A percentile compares a stretch with the other conserved stretches of the same genome.
These are phyloP conservation scores for Tineola bisselliella DNA, from an alignment of 2,888 invertebrate species.

Conservation along the genomic window DNA sequence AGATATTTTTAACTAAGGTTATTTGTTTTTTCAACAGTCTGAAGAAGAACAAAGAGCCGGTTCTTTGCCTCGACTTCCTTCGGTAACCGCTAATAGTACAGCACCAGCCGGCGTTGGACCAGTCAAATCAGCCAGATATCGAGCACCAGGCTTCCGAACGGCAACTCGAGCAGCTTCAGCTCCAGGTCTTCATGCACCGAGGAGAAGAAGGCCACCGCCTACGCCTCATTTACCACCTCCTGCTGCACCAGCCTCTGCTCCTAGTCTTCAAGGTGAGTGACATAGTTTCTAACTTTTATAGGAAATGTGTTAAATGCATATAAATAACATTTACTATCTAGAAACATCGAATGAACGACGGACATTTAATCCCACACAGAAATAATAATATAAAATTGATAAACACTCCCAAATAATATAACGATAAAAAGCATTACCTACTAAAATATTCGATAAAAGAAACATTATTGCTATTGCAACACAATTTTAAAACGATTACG, in stretches of 20 bases:
- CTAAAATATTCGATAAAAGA: not conserved
- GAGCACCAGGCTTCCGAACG: slow-evolving; percentile 83
- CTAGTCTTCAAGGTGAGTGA: slow-evolving; percentile 69
- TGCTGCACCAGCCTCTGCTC: slow-evolving; percentile 52
- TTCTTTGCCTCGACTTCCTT: slow-evolving; percentile 79
- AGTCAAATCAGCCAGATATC: slow-evolving; percentile 87
- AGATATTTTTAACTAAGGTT: too few species aligned
- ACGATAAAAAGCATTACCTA: not conserved
- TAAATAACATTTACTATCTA: not conserved
- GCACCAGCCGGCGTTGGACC: slow-evolving; percentile 66
- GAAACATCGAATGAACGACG: not conserved
- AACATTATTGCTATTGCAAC: not conserved
- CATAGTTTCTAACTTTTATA: too few species aligned
- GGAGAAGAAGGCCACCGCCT: slow-evolving; percentile 56
- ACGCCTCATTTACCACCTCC: slow-evolving; percentile 49
- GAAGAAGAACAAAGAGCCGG: slow-evolving; percentile 74
- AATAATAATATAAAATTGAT: not conserved
- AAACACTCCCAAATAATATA: not conserved
- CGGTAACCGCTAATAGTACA: slow-evolving; percentile 38
- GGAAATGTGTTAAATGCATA: too few species aligned
- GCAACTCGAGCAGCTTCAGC: slow-evolving; percentile 81
- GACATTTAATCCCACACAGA: not conserved
- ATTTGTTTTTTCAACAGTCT: slow-evolving; percentile 28
- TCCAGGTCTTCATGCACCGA: slow-evolving; percentile 77
- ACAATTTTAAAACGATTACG: not conserved